Evolutionary conservation across 30 jellyfish, hydroid and myxozoan species (phyloP).

Genomic region (Aurelia aurita complex sp. Pacific): DNA sequence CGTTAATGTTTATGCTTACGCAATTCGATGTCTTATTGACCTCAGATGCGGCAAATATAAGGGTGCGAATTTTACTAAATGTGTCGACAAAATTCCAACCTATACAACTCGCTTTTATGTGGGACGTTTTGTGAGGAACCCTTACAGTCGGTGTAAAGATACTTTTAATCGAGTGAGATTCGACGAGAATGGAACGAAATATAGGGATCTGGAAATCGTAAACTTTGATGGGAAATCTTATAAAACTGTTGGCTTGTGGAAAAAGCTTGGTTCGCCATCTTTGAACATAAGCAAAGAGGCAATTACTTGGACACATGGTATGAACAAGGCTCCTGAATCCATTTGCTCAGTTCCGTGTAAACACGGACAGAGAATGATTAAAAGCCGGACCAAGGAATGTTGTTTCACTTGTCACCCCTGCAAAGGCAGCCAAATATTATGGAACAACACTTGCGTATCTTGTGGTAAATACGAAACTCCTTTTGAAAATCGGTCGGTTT

Average conservation of each 20-base stretch:
- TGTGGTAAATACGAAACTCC: conserved; percentile 38
- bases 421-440: conserved; percentile 9
- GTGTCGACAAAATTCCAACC: neutral
- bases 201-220: conserved; percentile 22
- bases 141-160: neutral
- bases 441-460: conserved; percentile 39
- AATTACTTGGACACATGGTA: conserved; percentile 19
- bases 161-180: neutral
- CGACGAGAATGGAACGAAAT: conserved; percentile 8
- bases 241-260: conserved; percentile 31
- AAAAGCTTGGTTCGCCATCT: neutral
- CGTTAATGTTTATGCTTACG: conserved; percentile 12
- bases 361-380: conserved; percentile 15
- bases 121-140: no score
- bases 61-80: neutral
- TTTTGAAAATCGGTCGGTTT: neutral
- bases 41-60: neutral
- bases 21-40: conserved; percentile 18
- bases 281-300: neutral
- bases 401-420: conserved; percentile 66
- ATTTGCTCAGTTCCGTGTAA: conserved; percentile 49
- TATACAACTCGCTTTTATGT: neutral
- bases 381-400: conserved; percentile 33
- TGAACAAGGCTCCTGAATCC: conserved; percentile 27
- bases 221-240: conserved; percentile 36